Evolutionary conservation across 2,113 vertebrate genomes (phyloP).

Genomic region (Lethenteron reissneri): DNA sequence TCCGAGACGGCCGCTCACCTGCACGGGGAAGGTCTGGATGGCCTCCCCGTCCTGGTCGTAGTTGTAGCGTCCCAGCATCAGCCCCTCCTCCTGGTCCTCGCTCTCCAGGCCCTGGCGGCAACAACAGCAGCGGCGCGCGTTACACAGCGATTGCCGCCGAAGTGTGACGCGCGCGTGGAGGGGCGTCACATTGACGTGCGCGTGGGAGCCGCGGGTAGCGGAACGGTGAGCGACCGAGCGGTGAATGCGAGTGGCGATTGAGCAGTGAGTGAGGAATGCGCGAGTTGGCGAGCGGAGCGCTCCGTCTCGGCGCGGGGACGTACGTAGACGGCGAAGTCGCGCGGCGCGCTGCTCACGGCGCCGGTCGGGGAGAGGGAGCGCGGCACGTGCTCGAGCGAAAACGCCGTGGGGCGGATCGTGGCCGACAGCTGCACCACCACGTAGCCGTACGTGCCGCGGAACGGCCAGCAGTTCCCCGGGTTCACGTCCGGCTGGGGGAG

Average conservation of each 20-base stretch:
- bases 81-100: conserved; percentile 42
- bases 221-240: no score
- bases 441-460: conserved; percentile 54
- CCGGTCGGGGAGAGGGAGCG: conserved; percentile 44
- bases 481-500: conserved; percentile 39
- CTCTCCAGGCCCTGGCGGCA: conserved; percentile 37
- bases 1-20: conserved; percentile 20
- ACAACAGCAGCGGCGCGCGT: no score
- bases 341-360: conserved; percentile 58
- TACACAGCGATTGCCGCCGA: no score
- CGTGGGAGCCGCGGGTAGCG: no score
- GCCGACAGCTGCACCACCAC: conserved; percentile 53
- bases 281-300: no score
- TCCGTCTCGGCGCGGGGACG: conserved; percentile 19
- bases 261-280: no score
- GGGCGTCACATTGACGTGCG: no score
- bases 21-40: conserved; percentile 54
- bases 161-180: no score
- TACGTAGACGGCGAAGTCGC: conserved; percentile 62
- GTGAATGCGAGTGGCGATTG: no score
- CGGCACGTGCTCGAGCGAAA: conserved; percentile 67
- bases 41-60: conserved; percentile 43
- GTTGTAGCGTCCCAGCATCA: conserved; percentile 39
- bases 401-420: conserved; percentile 35
- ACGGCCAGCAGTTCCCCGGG: conserved; percentile 83